These are phyloP conservation scores for Xenopus borealis DNA, from an alignment of 2,113 vertebrate genomes.

Conservation along the genomic window DNA sequence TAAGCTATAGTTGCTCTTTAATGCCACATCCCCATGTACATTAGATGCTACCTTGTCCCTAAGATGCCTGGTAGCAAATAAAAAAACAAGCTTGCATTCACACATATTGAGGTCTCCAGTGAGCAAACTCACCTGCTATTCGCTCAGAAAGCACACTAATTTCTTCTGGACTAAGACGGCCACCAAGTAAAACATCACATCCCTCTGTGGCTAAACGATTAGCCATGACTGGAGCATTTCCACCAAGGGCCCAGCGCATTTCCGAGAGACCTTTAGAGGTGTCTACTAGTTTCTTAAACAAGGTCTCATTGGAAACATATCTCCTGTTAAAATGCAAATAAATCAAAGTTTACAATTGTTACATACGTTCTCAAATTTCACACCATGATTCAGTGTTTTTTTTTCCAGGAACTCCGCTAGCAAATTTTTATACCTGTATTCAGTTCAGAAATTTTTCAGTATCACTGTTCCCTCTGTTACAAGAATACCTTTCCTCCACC, in stretches of 20 bases:
- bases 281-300: conserved; percentile 73
- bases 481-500: too few relatives aligned
- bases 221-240: conserved; percentile 78
- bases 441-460: too few relatives aligned
- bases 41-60: too few relatives aligned
- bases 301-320: conserved; percentile 69
- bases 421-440: too few relatives aligned
- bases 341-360: neutral
- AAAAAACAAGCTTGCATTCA: too few relatives aligned
- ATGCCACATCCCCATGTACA: too few relatives aligned
- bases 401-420: too few relatives aligned
- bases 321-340: conserved; percentile 55
- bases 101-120: too few relatives aligned
- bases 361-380: neutral
- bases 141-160: conserved; percentile 67
- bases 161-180: conserved; percentile 71
- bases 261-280: conserved; percentile 69
- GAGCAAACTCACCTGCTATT: conserved; percentile 63
- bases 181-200: conserved; percentile 75
- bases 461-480: too few relatives aligned
- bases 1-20: too few relatives aligned
- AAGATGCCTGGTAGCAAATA: too few relatives aligned
- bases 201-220: conserved; percentile 74
- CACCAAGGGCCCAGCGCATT: conserved; percentile 75
- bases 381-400: too few relatives aligned